Evolutionary conservation across 2,113 vertebrate species (phyloP).

Genomic region (Drymodes brunneopygia): DNA sequence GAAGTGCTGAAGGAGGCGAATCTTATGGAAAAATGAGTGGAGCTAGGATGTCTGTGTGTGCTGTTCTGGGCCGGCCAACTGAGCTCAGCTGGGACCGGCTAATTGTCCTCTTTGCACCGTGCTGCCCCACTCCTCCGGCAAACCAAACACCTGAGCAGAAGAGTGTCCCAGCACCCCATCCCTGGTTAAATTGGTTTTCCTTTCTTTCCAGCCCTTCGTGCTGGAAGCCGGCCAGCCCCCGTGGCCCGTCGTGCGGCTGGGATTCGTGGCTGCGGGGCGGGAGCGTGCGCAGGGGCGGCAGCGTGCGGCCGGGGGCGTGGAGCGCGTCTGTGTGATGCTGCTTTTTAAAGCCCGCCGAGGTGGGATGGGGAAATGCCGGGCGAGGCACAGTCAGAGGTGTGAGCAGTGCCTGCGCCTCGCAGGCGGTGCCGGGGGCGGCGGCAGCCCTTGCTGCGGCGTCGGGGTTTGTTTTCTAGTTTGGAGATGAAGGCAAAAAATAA

Average conservation of each 20-base stretch:
- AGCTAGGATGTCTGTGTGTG: not conserved
- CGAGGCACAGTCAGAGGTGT: not conserved
- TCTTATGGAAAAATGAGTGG: rapidly evolving
- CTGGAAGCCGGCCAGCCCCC: not conserved
- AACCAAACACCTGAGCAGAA: not conserved
- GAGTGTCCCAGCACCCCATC: not conserved
- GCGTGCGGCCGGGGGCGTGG: not conserved
- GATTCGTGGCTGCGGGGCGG: not conserved
- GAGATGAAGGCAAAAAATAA: not conserved
- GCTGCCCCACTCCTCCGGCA: not conserved
- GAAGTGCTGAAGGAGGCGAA: not conserved
- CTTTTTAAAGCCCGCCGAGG: not conserved
- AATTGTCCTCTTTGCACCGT: not conserved
- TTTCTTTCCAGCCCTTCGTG: not conserved
- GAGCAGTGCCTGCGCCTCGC: not conserved
- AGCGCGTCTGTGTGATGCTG: not conserved
- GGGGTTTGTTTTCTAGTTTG: not conserved
- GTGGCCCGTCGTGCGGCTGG: not conserved
- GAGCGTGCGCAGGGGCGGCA: not conserved
- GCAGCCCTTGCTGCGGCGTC: not conserved
- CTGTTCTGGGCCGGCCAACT: not conserved
- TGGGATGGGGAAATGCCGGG: not conserved
- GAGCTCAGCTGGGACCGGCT: not conserved
- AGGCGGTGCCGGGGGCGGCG: not conserved
- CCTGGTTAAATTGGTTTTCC: not conserved